Base-by-base conservation (phyloP, 2,113 vertebrate species). In the Heptranchias perlo region DNA sequence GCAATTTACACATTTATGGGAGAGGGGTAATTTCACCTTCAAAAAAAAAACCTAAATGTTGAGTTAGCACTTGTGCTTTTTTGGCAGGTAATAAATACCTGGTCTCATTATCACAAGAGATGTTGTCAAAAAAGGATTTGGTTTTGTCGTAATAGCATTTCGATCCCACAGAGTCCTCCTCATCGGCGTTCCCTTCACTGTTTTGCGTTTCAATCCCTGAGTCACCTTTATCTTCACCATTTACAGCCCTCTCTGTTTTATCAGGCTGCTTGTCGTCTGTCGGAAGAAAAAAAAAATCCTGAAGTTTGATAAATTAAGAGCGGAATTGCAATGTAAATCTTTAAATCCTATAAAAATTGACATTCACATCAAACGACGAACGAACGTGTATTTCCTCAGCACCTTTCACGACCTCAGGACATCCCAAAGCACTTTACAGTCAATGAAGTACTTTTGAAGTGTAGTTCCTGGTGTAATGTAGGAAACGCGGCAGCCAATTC, bases 91-190 rank as follows among this genome's bases (percentile, higher is more conserved):
- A 62, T 98, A 99, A 94, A 3, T 98, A 99, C 99, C 99, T 99
- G 86, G 98, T 97, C 96, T 99, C 99, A 96, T 65, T 94, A 31
- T 99, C 99, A 97, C 98, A 99, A 96, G 99, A 99, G 97, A 99
- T 99, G 97, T 99, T 99, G 97, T 99, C 99, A 86, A 99, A 99
- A 98, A 99, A 99, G 95, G 99, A 99, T 97, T 99, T 99, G 96
- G 99, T 98, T 98, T 99, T 99, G 98, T 99, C 99, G 39, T 99
- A 99, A 97, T 99, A 99, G 96, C 98, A 99, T 89, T 98, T 97
- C 96, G 98, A 98, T 49, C 97, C 98, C 87, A 97, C 98, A 0
- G 98, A 97, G 84, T 99, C 99, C 67, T 99, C 99, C 94, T 99
- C 99, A 96, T 99, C 99, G 0, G 97, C 97, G 95, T 99, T 97